Base-by-base conservation (phyloP, 2,888 invertebrate species). In the Patella pellucida region DNA sequence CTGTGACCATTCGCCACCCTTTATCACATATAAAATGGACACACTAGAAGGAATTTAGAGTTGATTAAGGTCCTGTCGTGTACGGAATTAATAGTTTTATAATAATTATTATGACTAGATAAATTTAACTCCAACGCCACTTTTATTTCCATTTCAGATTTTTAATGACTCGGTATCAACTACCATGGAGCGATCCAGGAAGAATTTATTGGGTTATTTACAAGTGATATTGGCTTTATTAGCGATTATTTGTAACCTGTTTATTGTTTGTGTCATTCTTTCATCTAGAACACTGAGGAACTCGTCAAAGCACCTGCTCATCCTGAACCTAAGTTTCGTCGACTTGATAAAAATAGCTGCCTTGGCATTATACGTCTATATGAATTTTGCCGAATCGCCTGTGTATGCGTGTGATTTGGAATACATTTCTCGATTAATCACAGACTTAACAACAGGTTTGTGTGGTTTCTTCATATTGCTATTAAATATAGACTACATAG, bases 191-290 rank as follows among this genome's bases (percentile, higher is more conserved):
- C 7, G 41, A 41, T 62, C 62, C 19, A 62, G 23, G 11, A 62
- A 23, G 23, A 62, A 62, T 62, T 62, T 62, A 62, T 11, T 62
- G 19, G 62, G 62, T 62, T 62, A 62, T 62, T 14, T 62, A 23
- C 19, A 62, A 19, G 62, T 62, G 62, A 23, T 62, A 19, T 23
- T 62, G 19, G 62, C 23, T 19, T 23, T 62, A 23, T 62, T 62
- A 62, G 19, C 23, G 12, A 19, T 62, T 19, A 23, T 62, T 3
- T 62, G 62, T 19, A 62, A 62, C 23, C 62, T 62, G 62, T 62
- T 62, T 62, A 62, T 62, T 23, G 62, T 62, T 23, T 62, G 62
- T 23, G 62, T 62, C 9, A 62, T 62, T 23, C 62, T 62, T 62
- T 19, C 62, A 62, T 62, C 62, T 23, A 62, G 23, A 23, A 62